Base-by-base conservation (phyloP, 2,888 invertebrate genomes). In the Desoria tigrina region DNA sequence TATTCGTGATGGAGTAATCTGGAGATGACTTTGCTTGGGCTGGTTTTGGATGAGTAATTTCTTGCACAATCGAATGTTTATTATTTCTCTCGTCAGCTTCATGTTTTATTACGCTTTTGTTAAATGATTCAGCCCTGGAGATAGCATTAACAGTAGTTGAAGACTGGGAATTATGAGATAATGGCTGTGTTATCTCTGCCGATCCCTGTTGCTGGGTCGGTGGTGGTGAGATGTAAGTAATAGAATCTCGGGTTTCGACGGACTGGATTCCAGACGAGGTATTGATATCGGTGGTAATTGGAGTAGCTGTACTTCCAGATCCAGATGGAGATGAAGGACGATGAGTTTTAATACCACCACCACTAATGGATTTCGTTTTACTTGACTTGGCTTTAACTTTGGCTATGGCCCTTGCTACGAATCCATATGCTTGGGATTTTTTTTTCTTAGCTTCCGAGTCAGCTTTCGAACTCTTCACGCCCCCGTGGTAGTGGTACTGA, bases 391-490 rank as follows among this genome's bases (percentile, higher is more conserved):
- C 64, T 53, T 70, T 70, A 3, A 70, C 70, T 65, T 70, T 70
- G 32, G 71, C 71, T n/a, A 71, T 71, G 39, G 67, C 67, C 65
- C 68, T 65, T 1, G 67, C 67, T 7, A 71, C 68, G 60, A 71
- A 71, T 39, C 71, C 70, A 27, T 65, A 45, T 45, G 45, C 51
- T 51, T 26, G 51, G 9, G 51, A 51, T 26, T 24, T 51, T 21
- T 51, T 3, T 23, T 51, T 26, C 51, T 51, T 51, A 51, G 32
- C 11, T 7, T 11, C 32, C 6, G 51, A 26, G 26, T 9, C 7
- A n/a, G 24, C 51, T 51, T 51, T 51, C 3, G 26, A 51, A 16
- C 21, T 45, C 45, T 45, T 45, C 6, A 21, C 45, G 6, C 45
- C 45, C 16, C 45, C 65, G 42, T 68, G 65, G 42, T 68, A 63